These are phyloP conservation scores for Struthidea cinerea DNA, from an alignment of 2,113 vertebrate species.

Conservation along the genomic window DNA sequence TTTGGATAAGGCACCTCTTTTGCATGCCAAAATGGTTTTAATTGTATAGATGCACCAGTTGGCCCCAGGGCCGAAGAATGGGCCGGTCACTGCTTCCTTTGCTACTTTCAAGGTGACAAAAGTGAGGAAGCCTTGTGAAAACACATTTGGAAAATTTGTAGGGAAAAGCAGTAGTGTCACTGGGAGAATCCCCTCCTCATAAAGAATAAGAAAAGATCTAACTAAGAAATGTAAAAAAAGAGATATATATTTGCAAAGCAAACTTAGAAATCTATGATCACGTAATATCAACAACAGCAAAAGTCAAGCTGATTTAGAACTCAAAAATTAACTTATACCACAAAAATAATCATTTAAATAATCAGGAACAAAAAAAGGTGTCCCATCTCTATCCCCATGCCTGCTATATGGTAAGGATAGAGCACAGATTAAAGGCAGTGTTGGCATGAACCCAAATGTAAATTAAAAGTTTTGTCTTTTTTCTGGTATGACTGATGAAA, in stretches of 20 bases:
- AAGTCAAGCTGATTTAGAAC: not conserved
- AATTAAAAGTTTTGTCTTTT: not conserved
- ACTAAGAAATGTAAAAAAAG: not conserved
- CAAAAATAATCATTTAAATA: not conserved
- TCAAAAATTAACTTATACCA: not conserved
- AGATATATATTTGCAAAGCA: not conserved
- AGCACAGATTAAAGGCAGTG: not conserved
- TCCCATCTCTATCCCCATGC: fast-evolving
- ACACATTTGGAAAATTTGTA: not conserved
- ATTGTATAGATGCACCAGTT: not conserved
- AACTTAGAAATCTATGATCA: not conserved
- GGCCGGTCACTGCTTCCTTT: not conserved
- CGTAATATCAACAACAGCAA: not conserved
- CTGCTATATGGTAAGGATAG: not conserved
- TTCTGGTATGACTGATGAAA: not conserved
- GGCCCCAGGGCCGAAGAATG: not conserved
- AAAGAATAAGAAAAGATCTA: not conserved
- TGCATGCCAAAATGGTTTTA: not conserved
- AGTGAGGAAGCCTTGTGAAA: not conserved
- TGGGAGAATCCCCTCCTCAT: not conserved
- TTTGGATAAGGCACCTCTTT: not conserved
- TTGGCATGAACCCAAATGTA: not conserved
- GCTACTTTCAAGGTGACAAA: not conserved
- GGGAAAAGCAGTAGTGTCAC: not conserved
- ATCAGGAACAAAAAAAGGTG: not conserved